Conservation (phyloP, 2,888 invertebrate genomes). For the Tipula unca region DNA sequence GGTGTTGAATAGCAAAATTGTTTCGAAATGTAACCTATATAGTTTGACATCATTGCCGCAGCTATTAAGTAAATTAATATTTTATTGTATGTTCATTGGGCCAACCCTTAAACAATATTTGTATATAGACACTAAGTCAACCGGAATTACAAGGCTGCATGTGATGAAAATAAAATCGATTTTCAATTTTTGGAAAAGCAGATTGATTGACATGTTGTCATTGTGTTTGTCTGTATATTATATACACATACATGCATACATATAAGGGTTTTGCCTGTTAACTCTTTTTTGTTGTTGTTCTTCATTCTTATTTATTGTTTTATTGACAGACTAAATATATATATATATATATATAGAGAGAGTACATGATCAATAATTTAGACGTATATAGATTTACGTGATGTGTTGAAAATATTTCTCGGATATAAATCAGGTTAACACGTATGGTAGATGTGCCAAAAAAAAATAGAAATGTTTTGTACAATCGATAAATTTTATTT, state of each 20-base stretch:
- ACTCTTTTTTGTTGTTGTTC: background rate
- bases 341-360: too few relatives aligned
- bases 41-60: background rate
- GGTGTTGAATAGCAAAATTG: too few relatives aligned
- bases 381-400: background rate
- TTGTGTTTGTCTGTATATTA: background rate
- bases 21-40: too few relatives aligned
- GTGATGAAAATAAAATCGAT: background rate
- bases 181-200: background rate
- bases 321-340: background rate
- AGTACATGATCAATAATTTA: background rate
- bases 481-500: background rate
- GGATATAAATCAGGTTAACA: background rate
- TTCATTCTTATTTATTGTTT: background rate
- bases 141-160: background rate
- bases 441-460: background rate
- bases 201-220: background rate
- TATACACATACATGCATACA: background rate
- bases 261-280: background rate
- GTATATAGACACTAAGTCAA: background rate
- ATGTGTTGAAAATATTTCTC: background rate
- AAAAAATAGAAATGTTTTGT: background rate
- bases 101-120: background rate
- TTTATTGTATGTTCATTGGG: background rate
- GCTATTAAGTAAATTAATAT: background rate